Evolutionary conservation across 1,140 invertebrate species (phyloP), one percentile per base, ranked within the genome.

Genomic region (Procambarus virginalis): DNA sequence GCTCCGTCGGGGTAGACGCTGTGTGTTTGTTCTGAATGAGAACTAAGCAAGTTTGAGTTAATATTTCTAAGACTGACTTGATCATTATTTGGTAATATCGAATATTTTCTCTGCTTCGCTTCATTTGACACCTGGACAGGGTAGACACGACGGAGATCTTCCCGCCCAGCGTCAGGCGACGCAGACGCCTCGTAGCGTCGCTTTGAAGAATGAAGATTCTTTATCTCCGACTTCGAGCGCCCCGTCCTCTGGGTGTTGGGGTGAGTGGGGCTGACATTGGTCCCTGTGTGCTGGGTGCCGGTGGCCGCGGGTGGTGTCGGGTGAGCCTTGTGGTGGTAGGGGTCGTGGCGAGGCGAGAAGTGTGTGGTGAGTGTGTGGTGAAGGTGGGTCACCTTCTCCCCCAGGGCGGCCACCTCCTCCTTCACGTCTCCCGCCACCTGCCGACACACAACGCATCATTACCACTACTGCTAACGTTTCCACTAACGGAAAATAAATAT

Each of bases 341-440:
- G 87, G 60, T 89, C 79, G 70, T 60, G 81, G 34, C 87, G 81
- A 0, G 87, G 87, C 3, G 87, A 89, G 81, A 89, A 89, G 46
- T 77, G 87, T 12, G 81, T 89, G 75, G 76, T 64, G 34, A 89
- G 76, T 34, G 82, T 84, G 17, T 82, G 64, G 51, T 89, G 87
- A n/a, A 89, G 87, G 20, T 89, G 81, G 45, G 87, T 60, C 12
- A 89, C 76, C 60, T 51, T 83, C 58, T 89, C 81, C n/a, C 76
- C 81, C 0, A 89, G 81, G 10, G 34, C 49, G 5, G 80, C 87
- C 82, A 89, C 87, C 82, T 89, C 87, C 2, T 76, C 87, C 12
- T 64, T 73, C 49, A 89, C 87, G 75, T 89, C 87, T 10, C 87
- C 87, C 10, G 87, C 87, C 46, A 84, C 87, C 87, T 89, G 87